A percentile compares a stretch with the other conserved stretches of the same genome.
These are phyloP conservation scores for Labroides dimidiatus DNA, from an alignment of 2,797 vertebrate genomes.

Conservation along the genomic window DNA sequence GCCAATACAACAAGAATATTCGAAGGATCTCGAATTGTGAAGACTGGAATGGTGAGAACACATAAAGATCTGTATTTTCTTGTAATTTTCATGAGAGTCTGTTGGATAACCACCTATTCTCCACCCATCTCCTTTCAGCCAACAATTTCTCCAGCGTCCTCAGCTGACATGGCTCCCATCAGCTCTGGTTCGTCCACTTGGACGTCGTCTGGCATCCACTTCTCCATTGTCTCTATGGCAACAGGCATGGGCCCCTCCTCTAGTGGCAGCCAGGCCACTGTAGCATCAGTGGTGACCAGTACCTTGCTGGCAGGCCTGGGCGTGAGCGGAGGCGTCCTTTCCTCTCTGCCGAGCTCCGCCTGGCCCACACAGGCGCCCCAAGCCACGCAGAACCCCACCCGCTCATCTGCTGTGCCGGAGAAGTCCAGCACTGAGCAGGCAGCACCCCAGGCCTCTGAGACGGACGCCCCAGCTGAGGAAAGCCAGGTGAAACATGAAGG, in stretches of 20 bases:
- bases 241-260: constrained; percentile 97
- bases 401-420: constrained; percentile 75
- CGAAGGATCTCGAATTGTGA: constrained; percentile 97
- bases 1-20: constrained; percentile 98
- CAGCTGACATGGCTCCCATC: constrained; percentile 99
- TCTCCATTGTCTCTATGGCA: constrained; percentile 98
- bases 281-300: constrained; percentile 97
- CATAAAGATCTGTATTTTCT: constrained; percentile 3
- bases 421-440: constrained; percentile 84
- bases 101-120: constrained; percentile 3
- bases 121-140: constrained; percentile 82
- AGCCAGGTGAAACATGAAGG: constrained; percentile 75
- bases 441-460: constrained; percentile 79
- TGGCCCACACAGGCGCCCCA: constrained; percentile 92
- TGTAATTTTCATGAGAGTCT: not conserved
- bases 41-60: constrained; percentile 96
- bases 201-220: constrained; percentile 97
- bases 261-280: constrained; percentile 95
- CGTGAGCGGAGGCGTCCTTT: constrained; percentile 93
- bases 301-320: constrained; percentile 95
- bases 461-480: constrained; percentile 75
- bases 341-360: constrained; percentile 93
- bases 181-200: constrained; percentile 98
- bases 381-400: constrained; percentile 72
- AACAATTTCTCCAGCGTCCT: constrained; percentile 94